A percentile compares a stretch with the other conserved stretches of the same genome.
Conservation (phyloP, 2,888 invertebrate species). For the Lochmaea capreae region DNA sequence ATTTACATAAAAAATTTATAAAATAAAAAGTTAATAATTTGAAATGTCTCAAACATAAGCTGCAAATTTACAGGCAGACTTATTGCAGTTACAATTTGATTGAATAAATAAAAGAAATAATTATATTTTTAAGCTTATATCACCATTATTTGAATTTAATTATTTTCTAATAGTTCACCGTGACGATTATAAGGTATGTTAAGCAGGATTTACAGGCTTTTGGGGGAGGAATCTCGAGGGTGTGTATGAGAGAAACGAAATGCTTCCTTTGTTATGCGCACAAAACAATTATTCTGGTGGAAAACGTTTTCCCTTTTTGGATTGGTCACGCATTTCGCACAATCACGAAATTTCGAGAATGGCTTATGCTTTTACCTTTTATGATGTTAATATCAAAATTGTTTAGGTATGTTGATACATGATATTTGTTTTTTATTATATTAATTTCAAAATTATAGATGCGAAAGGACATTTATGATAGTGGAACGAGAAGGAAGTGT, state of each 20-base stretch:
- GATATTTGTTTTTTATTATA: background rate
- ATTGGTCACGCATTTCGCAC: slow-evolving; percentile 63
- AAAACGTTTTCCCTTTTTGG: slow-evolving; percentile 62
- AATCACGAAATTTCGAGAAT: slow-evolving; percentile 58
- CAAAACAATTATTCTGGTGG: slow-evolving; percentile 66
- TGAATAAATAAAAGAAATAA: too few relatives aligned
- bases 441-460: background rate
- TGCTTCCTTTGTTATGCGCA: slow-evolving; percentile 62
- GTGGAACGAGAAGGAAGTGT: too few relatives aligned
- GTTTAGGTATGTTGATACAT: background rate
- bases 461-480: too few relatives aligned
- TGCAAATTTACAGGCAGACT: too few relatives aligned
- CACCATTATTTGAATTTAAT: background rate
- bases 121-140: too few relatives aligned
- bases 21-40: too few relatives aligned
- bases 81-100: too few relatives aligned
- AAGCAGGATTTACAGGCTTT: slow-evolving; percentile 2
- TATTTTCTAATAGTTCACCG: background rate
- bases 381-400: slow-evolving; percentile 25
- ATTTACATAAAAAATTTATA: too few relatives aligned
- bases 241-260: slow-evolving; percentile 50
- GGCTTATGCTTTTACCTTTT: slow-evolving; percentile 38
- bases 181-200: background rate
- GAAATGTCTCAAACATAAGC: too few relatives aligned
- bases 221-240: slow-evolving; percentile 37